Percentiles rank a stretch among this genome's conserved stretches.
phyloP scores from a whole-genome alignment of 2,888 invertebrate genomes.

The Drosophila meridiana region DNA sequence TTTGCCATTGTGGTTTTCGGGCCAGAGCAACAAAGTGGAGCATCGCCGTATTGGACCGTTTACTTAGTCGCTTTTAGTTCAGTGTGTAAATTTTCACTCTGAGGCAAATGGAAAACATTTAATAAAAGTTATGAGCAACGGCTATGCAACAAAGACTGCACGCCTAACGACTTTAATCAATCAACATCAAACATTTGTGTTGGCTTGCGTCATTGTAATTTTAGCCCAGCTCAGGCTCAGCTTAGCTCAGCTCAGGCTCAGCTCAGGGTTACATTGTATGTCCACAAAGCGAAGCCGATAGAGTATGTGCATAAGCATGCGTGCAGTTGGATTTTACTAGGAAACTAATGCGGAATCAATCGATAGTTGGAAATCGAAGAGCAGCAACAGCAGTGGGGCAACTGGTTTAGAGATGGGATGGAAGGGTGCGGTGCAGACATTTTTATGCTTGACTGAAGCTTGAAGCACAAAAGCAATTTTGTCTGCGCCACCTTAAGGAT shows the following conservation, averaged over 20 bases:
- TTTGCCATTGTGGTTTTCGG: slow-evolving; percentile 12
- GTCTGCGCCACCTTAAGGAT: slow-evolving; percentile 64
- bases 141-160: not conserved
- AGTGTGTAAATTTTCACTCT: not conserved
- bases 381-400: slow-evolving; percentile 4
- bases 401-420: not conserved
- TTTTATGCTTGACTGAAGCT: slow-evolving; percentile 70
- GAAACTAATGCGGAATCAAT: slow-evolving; percentile 67
- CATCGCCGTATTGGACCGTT: slow-evolving; percentile 6
- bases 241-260: not conserved
- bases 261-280: not conserved
- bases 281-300: slow-evolving; percentile 17
- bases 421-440: slow-evolving; percentile 62
- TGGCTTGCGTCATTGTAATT: not conserved
- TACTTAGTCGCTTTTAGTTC: slow-evolving; percentile 1
- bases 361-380: slow-evolving; percentile 65
- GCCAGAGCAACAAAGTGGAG: not conserved
- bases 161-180: slow-evolving; percentile 7
- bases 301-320: slow-evolving; percentile 18
- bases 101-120: not conserved
- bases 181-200: slow-evolving; percentile 5
- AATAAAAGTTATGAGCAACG: not conserved
- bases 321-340: slow-evolving; percentile 23
- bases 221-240: slow-evolving; percentile 1
- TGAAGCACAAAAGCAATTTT: slow-evolving; percentile 76